Evolutionary conservation across 1,140 invertebrate genomes (phyloP), one percentile per base, ranked within the genome.

Genomic region (Eubasilissa regina): DNA sequence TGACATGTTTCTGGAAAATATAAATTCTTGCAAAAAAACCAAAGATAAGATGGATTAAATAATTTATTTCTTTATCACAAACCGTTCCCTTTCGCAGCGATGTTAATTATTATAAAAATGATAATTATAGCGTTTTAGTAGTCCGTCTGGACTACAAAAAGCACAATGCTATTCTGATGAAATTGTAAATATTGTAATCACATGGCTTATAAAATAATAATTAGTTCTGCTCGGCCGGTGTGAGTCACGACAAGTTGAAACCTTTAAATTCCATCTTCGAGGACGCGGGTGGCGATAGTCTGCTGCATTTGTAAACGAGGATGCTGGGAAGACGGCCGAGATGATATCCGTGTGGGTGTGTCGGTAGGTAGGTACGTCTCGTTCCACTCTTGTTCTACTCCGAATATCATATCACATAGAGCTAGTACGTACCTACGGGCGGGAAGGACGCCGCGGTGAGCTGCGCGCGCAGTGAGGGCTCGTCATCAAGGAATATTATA

Each of bases 321-420:
- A 51, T 19, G 58, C 58, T 62, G 66, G 66, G 45, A 70, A 70
- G 66, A 70, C 21, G 66, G 13, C 45, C 58, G 12, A 56, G 10
- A 15, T 21, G 21, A 15, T 1, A 21, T 15, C 15, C 44, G 12
- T 25, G 66, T 51, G 66, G 45, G 66, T 21, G 66, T 70, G 66
- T 25, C 35, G 45, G 66, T 19, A 47, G 66, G 53, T 35, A 35
- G n/a, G 53, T 9, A 0, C 12, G 0, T 17, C 53, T 17, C 53
- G 13, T 35, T 35, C 48, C 58, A 25, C 10, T 68, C 64, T 51
- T 45, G 48, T 48, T 48, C 47, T 45, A 19, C 21, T 25, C 47
- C 66, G 11, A 62, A 62, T 62, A 70, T 19, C 51, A 6, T 6
- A n/a, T n/a, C n/a, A n/a, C n/a, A n/a, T n/a, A n/a, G n/a, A n/a